Base-by-base conservation (phyloP, 2,888 invertebrate genomes). In the Nephrotoma appendiculata region DNA sequence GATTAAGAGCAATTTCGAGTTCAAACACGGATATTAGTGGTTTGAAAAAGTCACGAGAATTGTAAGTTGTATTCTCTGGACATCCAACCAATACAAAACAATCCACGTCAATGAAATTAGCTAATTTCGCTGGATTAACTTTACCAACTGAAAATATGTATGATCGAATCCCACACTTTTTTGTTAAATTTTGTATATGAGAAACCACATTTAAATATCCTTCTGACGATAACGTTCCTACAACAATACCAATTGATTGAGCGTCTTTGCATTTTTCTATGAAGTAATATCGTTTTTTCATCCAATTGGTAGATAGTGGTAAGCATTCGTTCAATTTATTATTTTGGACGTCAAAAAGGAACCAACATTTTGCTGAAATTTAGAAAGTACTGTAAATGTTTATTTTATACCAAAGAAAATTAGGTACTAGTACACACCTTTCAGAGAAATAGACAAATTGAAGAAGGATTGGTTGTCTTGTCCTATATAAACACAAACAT, bases 111-210 rank as follows among this genome's bases (percentile, higher is more conserved):
- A 92, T 91, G 91, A 99, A 98, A 92, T 99, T 99, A 0, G 98
- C 98, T 87, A 99, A 92, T 91, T 99, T 99, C 0, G 97, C 96
- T 11, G 97, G 96, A 92, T 98, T 99, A 3, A 98, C 96, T 91
- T 98, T 98, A 5, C 99, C 99, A 86, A 99, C 97, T 41, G 96
- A 97, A 87, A 99, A 95, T 85, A 97, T 95, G 90, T 99, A 98
- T 88, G 95, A 95, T 90, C 97, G 98, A 90, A 98, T 98, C 0
- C 95, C 95, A 87, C 95, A 95, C 1, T 93, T 91, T 89, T 94
- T 94, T 57, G 97, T 94, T 86, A 98, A 92, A 86, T 93, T 91
- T 90, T 96, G 95, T 88, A 98, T 91, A 87, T 95, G 93, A n/a
- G 93, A 93, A 9, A 98, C 95, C 7, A 96, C 94, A 87, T 94